A percentile compares a stretch with the other conserved stretches of the same genome.
phyloP scores from a whole-genome alignment of 2,888 invertebrate genomes.

The Dicranocentrus wangi region DNA sequence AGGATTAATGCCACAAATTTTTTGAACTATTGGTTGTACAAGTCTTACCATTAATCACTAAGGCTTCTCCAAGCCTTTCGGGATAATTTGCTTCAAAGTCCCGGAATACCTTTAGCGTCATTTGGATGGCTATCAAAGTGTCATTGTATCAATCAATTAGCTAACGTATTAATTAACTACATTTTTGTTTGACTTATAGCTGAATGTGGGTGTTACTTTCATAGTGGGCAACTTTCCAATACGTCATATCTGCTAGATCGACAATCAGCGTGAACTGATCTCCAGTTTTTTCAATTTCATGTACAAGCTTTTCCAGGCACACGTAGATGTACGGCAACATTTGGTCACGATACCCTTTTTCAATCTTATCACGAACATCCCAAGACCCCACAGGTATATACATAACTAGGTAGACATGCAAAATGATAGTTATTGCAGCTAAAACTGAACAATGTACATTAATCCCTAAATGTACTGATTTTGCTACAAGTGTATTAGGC shows the following conservation, averaged over 20 bases:
- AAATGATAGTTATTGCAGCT: neutral
- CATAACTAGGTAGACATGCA: slow-evolving; percentile 27
- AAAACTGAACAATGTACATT: too few relatives aligned
- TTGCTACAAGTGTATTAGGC: neutral
- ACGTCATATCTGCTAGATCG: slow-evolving; percentile 62
- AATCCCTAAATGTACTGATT: too few relatives aligned
- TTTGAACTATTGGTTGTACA: too few relatives aligned
- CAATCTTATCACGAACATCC: slow-evolving; percentile 53
- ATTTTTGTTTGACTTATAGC: too few relatives aligned
- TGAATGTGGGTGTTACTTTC: slow-evolving; percentile 68
- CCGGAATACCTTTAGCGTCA: slow-evolving; percentile 49
- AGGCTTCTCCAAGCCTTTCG: slow-evolving; percentile 43
- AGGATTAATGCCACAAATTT: neutral
- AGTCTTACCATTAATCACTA: slow-evolving; percentile 55
- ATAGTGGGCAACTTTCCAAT: slow-evolving; percentile 63
- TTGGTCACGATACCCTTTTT: slow-evolving; percentile 51
- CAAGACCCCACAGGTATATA: slow-evolving; percentile 62
- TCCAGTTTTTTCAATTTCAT: slow-evolving; percentile 35
- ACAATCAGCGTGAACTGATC: slow-evolving; percentile 61
- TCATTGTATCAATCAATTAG: neutral
- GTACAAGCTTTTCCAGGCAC: slow-evolving; percentile 29
- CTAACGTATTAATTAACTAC: too few relatives aligned
- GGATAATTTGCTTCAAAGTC: slow-evolving; percentile 61
- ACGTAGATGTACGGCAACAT: slow-evolving; percentile 55
- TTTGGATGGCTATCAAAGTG: slow-evolving; percentile 51